Conservation (phyloP, 2,113 vertebrate genomes). For the Drymodes brunneopygia region DNA sequence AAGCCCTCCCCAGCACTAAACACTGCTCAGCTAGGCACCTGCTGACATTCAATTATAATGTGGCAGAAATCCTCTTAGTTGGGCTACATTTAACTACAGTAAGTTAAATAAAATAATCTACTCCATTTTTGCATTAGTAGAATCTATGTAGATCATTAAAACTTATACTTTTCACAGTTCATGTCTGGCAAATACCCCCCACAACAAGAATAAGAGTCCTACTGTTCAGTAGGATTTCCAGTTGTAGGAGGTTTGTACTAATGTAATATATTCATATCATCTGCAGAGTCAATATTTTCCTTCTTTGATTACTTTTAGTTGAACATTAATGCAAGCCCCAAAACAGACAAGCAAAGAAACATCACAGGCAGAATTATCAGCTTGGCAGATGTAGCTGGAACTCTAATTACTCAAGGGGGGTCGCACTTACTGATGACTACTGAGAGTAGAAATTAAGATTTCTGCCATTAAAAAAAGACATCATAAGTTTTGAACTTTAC, state of each 20-base stretch:
- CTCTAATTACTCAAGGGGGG: not conserved
- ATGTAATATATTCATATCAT: not conserved
- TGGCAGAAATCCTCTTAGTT: not conserved
- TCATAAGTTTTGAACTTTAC: not conserved
- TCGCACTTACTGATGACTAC: not conserved
- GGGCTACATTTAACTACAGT: not conserved
- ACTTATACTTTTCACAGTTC: not conserved
- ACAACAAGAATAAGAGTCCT: not conserved
- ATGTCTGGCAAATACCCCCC: not conserved
- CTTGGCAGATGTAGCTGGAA: not conserved
- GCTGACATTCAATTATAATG: not conserved
- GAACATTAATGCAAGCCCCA: not conserved
- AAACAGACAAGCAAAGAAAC: not conserved
- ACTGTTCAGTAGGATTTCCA: not conserved
- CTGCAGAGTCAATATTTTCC: not conserved
- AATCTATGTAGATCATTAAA: not conserved
- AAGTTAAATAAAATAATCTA: not conserved
- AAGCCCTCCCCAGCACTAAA: not conserved
- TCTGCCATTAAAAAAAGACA: not conserved
- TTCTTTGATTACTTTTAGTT: not conserved
- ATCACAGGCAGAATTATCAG: not conserved
- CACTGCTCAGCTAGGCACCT: not conserved
- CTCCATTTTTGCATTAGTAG: not conserved
- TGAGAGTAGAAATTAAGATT: not conserved
- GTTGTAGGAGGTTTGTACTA: not conserved